Evolutionary conservation across 1,140 invertebrate species (phyloP), one percentile per base, ranked within the genome.

Genomic region (Bombus superbus): DNA sequence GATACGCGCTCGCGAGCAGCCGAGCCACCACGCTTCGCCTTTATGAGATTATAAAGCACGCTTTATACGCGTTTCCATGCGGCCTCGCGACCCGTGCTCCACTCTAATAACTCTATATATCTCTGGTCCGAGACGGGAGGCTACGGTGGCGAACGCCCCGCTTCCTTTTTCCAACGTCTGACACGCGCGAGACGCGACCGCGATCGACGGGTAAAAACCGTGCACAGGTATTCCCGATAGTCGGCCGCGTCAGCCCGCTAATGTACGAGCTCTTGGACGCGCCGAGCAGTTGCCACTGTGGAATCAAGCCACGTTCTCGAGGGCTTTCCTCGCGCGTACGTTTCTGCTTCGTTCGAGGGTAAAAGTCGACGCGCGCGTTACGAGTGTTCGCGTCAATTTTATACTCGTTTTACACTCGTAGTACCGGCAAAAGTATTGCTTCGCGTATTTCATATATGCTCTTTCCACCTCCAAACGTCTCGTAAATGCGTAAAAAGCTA

Each of bases 11-110:
- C 80, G 44, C 88, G 44, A 72, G 62, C 62, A 32, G 35, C 53
- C 71, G 57, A 83, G 76, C 86, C 73, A 85, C 86, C 73, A 85
- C 64, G 57, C 79, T 59, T 38, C 42, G 66, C 77, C 73, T 90
- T 90, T 79, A 62, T 79, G 62, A 78, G 85, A 87, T 77, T 86
- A 83, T 83, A 89, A 83, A 83, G 84, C 53, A 47, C 38, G 77
- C 71, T 88, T 82, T 88, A 77, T 81, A 73, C n/a, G 62, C 22
- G 69, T 90, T 82, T 89, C 81, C 74, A 72, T 74, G 78, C 74
- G 47, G 53, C 68, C 78, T 35, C 73, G 79, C 84, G 83, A 85
- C 59, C 79, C 79, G 44, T 62, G 47, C 47, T 53, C 59, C 10
- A 22, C 53, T 75, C 62, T 86, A 83, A 83, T 82, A 86, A 86